These are phyloP conservation scores for Lipophrys pholis DNA, from an alignment of 2,113 vertebrate species.

Conservation along the genomic window DNA sequence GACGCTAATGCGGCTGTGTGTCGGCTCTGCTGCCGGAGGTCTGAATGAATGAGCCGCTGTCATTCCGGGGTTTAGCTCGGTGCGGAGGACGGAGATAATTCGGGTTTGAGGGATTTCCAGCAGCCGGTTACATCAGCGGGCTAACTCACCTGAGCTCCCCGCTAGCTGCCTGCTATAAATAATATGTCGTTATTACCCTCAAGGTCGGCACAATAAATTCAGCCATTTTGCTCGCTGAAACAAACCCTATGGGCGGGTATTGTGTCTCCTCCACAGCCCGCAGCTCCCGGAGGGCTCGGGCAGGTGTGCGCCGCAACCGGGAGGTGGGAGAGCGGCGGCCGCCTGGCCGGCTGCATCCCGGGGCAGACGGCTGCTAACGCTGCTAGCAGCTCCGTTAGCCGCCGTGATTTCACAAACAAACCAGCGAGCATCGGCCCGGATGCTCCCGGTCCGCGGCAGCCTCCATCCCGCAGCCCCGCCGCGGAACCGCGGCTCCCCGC, in stretches of 20 bases:
- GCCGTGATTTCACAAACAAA: conserved; percentile 50
- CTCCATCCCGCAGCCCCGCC: not conserved
- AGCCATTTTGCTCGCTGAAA: conserved; percentile 29
- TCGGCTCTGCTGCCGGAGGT: not conserved
- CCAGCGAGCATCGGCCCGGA: not conserved
- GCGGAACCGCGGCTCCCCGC: not conserved
- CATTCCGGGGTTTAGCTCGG: rapidly evolving
- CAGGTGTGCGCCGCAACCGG: not conserved
- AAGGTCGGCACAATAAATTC: conserved; percentile 67
- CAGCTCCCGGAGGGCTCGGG: not conserved
- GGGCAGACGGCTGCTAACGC: conserved; percentile 30
- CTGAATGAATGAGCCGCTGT: not conserved
- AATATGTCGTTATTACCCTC: conserved; percentile 51
- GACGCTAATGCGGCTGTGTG: conserved; percentile 27
- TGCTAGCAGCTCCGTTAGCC: conserved; percentile 42
- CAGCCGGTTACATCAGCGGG: conserved; percentile 17
- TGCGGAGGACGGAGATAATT: not conserved
- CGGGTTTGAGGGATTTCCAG: no score
- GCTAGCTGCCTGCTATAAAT: conserved; percentile 37
- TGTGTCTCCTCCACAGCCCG: not conserved
- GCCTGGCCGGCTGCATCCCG: conserved; percentile 26
- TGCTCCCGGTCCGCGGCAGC: not conserved
- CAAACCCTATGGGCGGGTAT: not conserved
- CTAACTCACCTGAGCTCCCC: conserved; percentile 5
- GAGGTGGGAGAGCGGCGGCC: conserved; percentile 13